Evolutionary conservation across 2,888 invertebrate species (phyloP), one percentile per base, ranked within the genome.

Genomic region (Cactoblastis cactorum): DNA sequence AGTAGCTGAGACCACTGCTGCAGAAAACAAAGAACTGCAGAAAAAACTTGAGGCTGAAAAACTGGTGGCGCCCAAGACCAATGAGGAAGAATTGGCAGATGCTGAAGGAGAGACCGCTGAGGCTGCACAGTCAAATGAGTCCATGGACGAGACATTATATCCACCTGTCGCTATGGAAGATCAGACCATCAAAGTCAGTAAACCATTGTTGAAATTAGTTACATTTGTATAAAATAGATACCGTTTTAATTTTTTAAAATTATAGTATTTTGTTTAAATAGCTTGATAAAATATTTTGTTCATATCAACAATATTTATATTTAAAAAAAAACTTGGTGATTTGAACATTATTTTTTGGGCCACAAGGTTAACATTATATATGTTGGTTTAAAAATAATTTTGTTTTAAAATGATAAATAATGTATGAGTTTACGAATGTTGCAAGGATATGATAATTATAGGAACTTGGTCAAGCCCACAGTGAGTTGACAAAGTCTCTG

Each of bases 1-100:
- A 75, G 92, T 94, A 48, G 95, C 95, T 0, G 83, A 83, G 53
- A 71, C 69, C 1, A 77, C 79, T 0, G 79, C 77, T 3, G 78
- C 71, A 3, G 85, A 87, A 54, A 88, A 89, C 54, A 80, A 75
- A 49, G 84, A 85, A 53, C 63, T 86, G 15, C 69, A 74, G 53
- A 83, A 81, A 51, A 79, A 81, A 59, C 66, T 85, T 12, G 83
- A 83, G 57, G 77, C 73, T 1, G 86, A 86, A 49, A 81, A 81
- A 59, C 71, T 82, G 2, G 66, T 77, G 9, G 77, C 80, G 14
- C 81, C 83, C 0, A 80, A 77, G 52, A 73, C 81, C 1, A 79
- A 68, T 56, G 80, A 82, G 49, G 83, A 81, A 50, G 83, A 82
- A 51, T 57, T 74, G 49, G 58, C 67, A 6, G 76, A 80, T 53